These are phyloP conservation scores for Lacerta agilis DNA, from an alignment of 2,797 vertebrate species.

Conservation along the genomic window DNA sequence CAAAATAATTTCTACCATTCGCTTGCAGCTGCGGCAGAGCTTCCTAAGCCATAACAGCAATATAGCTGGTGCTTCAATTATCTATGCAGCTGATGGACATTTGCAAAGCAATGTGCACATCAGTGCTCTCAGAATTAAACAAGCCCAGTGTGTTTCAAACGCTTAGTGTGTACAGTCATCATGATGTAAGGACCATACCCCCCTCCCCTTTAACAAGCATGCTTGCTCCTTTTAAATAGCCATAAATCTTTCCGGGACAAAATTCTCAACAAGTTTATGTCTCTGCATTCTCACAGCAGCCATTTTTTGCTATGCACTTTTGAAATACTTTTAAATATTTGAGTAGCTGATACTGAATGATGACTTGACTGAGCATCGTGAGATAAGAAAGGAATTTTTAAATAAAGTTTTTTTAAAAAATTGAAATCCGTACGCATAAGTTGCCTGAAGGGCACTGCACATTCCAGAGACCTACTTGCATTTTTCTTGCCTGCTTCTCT, in stretches of 20 bases:
- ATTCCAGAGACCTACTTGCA: constrained; percentile 11
- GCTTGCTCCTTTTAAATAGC: neutral
- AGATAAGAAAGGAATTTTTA: constrained; percentile 29
- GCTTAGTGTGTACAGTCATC: no score
- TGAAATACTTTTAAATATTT: neutral
- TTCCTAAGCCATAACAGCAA: neutral
- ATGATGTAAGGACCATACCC: no score
- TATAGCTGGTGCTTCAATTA: no score
- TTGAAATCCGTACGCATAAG: constrained; percentile 3
- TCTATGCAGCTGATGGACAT: no score
- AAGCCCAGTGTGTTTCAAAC: no score
- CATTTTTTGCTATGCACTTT: neutral
- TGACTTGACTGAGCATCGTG: neutral
- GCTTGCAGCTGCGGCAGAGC: neutral
- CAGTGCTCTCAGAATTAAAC: no score
- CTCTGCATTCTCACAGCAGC: neutral
- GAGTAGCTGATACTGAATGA: constrained; percentile 15
- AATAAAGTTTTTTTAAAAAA: neutral
- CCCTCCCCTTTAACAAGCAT: no score
- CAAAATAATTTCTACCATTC: neutral
- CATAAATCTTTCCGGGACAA: neutral
- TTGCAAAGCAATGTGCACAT: no score
- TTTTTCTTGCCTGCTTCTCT: neutral
- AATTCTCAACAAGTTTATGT: neutral
- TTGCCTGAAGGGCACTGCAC: constrained; percentile 8